Conservation (phyloP, 2,797 vertebrate genomes). For the Phataginus tetradactyla region DNA sequence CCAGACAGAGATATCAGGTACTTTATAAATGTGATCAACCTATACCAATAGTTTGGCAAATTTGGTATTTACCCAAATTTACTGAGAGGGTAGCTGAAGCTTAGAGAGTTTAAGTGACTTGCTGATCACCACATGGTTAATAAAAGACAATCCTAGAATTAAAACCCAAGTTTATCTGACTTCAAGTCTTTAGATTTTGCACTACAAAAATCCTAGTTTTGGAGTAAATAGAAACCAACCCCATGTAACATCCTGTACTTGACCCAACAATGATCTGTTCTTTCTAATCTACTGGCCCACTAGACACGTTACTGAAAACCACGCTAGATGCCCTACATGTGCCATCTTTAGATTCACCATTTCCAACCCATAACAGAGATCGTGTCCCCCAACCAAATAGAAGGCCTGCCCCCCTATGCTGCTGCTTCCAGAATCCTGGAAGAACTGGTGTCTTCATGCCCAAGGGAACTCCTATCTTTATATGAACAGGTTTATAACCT, state of each 20-base stretch:
- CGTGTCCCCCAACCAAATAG: too few species aligned
- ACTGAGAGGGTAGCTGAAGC: background rate
- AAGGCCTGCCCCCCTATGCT: accelerated
- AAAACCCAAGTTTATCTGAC: background rate
- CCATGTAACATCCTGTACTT: background rate
- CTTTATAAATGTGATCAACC: background rate
- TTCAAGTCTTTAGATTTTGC: background rate
- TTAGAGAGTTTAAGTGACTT: background rate
- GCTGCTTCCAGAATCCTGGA: background rate
- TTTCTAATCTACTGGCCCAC: background rate
- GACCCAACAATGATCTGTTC: background rate
- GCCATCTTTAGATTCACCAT: background rate
- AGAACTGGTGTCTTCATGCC: background rate
- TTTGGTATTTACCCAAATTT: background rate
- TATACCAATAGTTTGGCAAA: background rate
- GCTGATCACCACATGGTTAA: background rate
- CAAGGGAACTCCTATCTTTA: background rate
- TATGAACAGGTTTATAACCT: background rate
- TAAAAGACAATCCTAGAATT: background rate
- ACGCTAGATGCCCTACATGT: accelerated
- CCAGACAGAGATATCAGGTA: background rate
- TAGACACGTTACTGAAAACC: background rate
- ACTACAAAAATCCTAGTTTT: background rate
- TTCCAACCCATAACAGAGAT: accelerated
- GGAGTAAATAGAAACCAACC: background rate